Percentiles rank a stretch among this genome's conserved stretches.
Conservation (phyloP, 2,797 vertebrate genomes). For the Coccyzus lansbergi region DNA sequence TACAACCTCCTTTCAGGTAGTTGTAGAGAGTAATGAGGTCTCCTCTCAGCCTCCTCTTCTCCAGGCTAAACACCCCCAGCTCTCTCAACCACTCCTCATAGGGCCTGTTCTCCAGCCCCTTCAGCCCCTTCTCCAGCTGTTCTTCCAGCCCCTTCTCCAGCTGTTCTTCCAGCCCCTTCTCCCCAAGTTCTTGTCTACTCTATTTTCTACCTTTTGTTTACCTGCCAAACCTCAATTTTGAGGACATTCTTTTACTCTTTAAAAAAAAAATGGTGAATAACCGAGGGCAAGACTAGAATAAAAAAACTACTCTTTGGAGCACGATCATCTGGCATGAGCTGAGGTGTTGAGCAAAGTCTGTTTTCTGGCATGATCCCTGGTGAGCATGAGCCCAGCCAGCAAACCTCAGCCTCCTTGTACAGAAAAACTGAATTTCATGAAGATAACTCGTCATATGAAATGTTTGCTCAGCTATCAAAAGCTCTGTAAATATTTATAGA, state of each 20-base stretch:
- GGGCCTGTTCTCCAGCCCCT: too few species aligned
- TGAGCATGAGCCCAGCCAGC: background rate
- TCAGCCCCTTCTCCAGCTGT: too few species aligned
- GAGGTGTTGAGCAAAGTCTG: background rate
- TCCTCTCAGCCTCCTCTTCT: too few species aligned
- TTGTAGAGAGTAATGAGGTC: too few species aligned
- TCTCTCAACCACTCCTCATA: too few species aligned
- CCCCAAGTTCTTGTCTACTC: background rate
- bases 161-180: too few species aligned
- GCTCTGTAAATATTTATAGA: background rate
- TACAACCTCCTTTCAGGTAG: too few species aligned
- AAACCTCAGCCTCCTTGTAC: background rate
- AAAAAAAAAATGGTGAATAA: background rate
- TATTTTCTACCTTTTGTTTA: background rate
- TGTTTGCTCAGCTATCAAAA: background rate
- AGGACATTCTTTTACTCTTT: background rate
- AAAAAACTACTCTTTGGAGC: background rate
- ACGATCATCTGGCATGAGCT: background rate
- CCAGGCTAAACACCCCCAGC: too few species aligned
- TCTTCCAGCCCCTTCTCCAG: too few species aligned
- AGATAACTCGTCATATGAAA: rapidly evolving
- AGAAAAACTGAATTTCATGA: background rate
- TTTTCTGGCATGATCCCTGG: background rate
- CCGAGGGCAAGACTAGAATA: background rate
- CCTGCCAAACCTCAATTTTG: background rate